Evolutionary conservation across 2,113 vertebrate genomes (phyloP).

Genomic region (Barnardius zonarius): DNA sequence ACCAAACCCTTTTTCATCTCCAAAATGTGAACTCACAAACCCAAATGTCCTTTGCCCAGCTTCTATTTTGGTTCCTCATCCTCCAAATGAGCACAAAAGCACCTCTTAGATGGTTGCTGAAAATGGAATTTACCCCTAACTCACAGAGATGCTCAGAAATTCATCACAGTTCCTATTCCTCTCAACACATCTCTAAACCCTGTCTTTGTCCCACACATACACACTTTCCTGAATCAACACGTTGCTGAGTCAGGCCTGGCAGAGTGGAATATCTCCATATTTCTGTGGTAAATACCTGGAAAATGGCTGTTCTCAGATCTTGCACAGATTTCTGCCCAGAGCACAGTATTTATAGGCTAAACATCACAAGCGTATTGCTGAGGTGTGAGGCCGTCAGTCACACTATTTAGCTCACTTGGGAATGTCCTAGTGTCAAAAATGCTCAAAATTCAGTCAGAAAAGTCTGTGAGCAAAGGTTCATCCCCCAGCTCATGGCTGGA

Average conservation of each 20-base stretch:
- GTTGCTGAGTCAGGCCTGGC: neutral
- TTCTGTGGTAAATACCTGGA: neutral
- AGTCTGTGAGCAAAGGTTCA: neutral
- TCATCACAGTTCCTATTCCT: neutral
- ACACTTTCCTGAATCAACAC: neutral
- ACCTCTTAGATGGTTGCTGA: neutral
- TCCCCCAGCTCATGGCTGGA: neutral
- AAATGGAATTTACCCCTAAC: too few species aligned
- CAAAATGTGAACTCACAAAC: neutral
- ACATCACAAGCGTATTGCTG: neutral
- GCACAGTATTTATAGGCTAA: neutral
- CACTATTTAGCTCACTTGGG: neutral
- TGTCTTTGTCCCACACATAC: neutral
- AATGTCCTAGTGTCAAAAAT: neutral
- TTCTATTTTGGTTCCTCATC: neutral
- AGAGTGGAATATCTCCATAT: neutral
- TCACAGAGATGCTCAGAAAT: neutral
- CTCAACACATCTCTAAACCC: neutral
- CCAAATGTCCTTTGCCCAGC: neutral
- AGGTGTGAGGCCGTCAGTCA: neutral
- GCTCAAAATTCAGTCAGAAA: neutral
- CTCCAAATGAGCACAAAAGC: neutral
- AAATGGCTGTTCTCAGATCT: fast-evolving
- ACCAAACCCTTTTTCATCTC: neutral
- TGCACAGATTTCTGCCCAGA: neutral